These are phyloP conservation scores for Calyptommatus sinebrachiatus DNA, from an alignment of 2,113 vertebrate species.

Conservation along the genomic window DNA sequence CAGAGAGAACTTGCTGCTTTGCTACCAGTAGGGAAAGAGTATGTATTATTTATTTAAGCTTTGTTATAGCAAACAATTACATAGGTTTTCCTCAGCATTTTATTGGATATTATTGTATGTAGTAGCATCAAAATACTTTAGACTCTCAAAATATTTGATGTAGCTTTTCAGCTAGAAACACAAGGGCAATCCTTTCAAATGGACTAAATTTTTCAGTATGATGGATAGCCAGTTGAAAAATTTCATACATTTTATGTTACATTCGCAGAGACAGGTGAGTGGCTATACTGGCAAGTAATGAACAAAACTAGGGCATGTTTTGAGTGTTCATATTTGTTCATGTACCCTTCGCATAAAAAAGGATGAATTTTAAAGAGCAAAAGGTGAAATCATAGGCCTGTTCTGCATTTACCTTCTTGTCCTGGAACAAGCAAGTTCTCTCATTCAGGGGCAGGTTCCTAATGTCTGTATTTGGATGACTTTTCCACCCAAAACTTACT, in stretches of 20 bases:
- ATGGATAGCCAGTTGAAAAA: slow-evolving; percentile 14
- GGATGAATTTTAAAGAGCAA: too few species aligned
- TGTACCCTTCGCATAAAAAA: background rate
- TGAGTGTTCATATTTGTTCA: background rate
- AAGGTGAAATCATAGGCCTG: too few species aligned
- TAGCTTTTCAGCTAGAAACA: slow-evolving; percentile 28
- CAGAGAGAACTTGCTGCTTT: slow-evolving; percentile 24
- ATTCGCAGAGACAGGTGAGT: slow-evolving; percentile 8
- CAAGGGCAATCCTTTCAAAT: slow-evolving; percentile 42
- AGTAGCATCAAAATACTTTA: slow-evolving; percentile 45
- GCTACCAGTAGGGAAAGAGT: slow-evolving; percentile 40
- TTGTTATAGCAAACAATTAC: slow-evolving; percentile 41
- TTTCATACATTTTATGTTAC: background rate
- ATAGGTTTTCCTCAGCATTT: slow-evolving; percentile 45
- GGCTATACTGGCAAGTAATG: background rate
- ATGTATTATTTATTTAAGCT: slow-evolving; percentile 40
- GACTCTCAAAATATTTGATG: slow-evolving; percentile 32
- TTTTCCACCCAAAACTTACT: too few species aligned
- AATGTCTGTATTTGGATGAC: too few species aligned
- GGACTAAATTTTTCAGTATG: slow-evolving; percentile 25
- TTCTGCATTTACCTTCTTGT: too few species aligned
- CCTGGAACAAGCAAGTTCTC: too few species aligned
- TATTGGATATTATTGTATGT: slow-evolving; percentile 38
- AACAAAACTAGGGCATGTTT: background rate
- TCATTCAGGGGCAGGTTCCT: too few species aligned